These are phyloP conservation scores for Penelope pileata DNA, from an alignment of 2,113 vertebrate species.

Conservation along the genomic window DNA sequence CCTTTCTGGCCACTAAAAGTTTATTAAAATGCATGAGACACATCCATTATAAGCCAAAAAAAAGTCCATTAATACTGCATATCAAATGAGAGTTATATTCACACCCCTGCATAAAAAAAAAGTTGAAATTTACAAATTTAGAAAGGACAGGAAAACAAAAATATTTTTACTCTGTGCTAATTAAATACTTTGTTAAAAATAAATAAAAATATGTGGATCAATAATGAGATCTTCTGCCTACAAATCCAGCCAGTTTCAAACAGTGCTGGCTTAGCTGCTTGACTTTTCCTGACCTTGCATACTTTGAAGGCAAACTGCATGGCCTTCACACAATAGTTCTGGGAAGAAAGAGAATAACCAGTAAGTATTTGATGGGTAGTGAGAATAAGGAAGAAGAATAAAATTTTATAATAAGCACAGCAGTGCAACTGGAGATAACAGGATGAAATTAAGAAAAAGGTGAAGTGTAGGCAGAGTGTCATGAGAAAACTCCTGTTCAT, in stretches of 20 bases:
- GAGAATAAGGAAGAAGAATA: background rate
- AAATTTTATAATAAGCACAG: background rate
- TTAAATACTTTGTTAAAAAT: conserved; percentile 11
- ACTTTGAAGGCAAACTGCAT: background rate
- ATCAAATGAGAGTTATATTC: background rate
- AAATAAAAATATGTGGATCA: conserved; percentile 10
- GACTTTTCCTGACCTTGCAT: background rate
- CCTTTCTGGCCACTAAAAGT: conserved; percentile 46
- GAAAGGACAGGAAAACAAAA: background rate
- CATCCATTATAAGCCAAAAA: conserved; percentile 27
- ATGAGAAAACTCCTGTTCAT: background rate
- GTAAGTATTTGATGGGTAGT: background rate
- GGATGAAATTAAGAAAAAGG: background rate
- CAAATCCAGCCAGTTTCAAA: background rate
- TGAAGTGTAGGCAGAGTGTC: background rate
- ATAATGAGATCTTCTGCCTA: background rate
- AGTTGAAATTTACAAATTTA: background rate
- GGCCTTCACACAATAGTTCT: background rate
- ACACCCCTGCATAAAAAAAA: background rate
- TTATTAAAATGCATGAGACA: conserved; percentile 55
- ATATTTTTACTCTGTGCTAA: background rate
- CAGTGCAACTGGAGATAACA: background rate
- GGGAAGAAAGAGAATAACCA: background rate
- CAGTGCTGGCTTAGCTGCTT: background rate
- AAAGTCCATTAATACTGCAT: conserved; percentile 38